Evolutionary conservation across 2,888 invertebrate genomes (phyloP), one percentile per base, ranked within the genome.

Genomic region (Malacosoma neustria): DNA sequence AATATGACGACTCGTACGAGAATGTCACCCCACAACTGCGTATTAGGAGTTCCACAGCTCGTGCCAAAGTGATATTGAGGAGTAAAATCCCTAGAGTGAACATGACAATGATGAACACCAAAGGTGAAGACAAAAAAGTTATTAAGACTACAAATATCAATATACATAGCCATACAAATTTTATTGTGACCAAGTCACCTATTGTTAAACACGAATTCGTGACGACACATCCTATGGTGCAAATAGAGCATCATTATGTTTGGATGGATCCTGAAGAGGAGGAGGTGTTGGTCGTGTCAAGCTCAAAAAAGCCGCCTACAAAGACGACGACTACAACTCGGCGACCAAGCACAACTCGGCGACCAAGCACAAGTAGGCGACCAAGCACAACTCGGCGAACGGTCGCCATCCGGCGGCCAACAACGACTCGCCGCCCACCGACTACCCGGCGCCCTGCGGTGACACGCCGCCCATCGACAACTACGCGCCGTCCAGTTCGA

Each of bases 111-210:
- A 73, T 73, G 61, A 69, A 67, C 48, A 40, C 44, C 45, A 67
- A 69, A 48, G 60, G 59, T 63, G 64, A 66, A 39, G 61, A 75
- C 40, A 68, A 77, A 49, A 71, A 72, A 48, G 46, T 77, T 41
- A 53, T 77, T 36, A 81, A 82, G 45, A 72, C 74, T 36, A 84
- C 84, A 13, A 74, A 76, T 42, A 82, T 84, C 47, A 82, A 81
- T 49, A 82, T 84, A 57, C 64, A 76, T 43, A 84, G 76, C 58
- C 73, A 81, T 62, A 79, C 80, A n/a, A 82, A 81, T 51, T 70
- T 81, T 63, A 61, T 81, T 49, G 77, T 72, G 51, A 81, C 82
- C 7, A 74, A 73, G 41, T 62, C 71, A 32, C 63, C 64, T 4
- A 41, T 51, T 38, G 39, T 55, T 9, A 61, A 60, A 31, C 48